Base-by-base conservation (phyloP, 1,140 invertebrate genomes). In the Camponotus vicinus region DNA sequence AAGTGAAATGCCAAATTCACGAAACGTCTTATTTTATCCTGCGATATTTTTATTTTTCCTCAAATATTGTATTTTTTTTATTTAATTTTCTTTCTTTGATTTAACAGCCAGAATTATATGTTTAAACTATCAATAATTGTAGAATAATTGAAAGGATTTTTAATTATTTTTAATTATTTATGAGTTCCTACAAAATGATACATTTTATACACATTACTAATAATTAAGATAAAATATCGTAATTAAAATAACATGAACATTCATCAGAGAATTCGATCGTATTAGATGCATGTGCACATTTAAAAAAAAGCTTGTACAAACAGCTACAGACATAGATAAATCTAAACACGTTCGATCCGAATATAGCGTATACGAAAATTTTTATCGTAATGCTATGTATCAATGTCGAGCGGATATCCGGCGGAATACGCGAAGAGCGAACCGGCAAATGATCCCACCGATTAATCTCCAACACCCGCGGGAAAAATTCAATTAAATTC, bases 401-500 rank as follows among this genome's bases (percentile, higher is more conserved):
- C 73, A 85, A 85, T 78, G 73, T 85, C 73, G 55, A 85, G 76
- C 73, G 82, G 73, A 85, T 85, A 77, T 86, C 85, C 77, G 57
- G 78, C 66, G 77, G 77, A 82, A 83, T 77, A 83, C 57, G 34
- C 73, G 82, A 67, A 71, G 85, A 70, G 79, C 85, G 55, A 67
- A 67, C 69, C 61, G 77, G 75, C 61, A 86, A 88, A 86, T 88
- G 80, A 88, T 88, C 75, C 75, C 67, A 70, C 66, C 77, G 85
- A 88, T 86, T 88, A 88, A 88, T 86, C 87, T 76, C 79, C 57
- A 66, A 78, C 70, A 55, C 70, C 67, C 85, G 49, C 45, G 79
- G 69, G 67, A 83, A 69, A 82, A 66, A 83, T 85, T 87, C 86
- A 87, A 87, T 87, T 87, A 87, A 87, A 87, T 77, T 67, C 80